Evolutionary conservation across 1,140 invertebrate species (phyloP).

Genomic region (Brachionus koreanus): DNA sequence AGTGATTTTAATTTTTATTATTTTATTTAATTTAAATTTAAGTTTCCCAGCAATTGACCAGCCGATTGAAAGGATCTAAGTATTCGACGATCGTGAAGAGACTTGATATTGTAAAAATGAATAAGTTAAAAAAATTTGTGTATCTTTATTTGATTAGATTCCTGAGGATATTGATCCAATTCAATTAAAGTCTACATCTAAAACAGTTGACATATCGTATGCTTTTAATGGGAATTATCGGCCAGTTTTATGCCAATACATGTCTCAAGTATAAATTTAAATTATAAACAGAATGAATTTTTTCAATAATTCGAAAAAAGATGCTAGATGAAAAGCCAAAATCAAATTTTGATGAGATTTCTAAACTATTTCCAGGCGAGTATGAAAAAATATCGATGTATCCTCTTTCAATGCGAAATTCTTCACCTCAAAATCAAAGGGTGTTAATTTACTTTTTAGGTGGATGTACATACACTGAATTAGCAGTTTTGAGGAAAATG

Average conservation of each 20-base stretch:
- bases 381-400: conserved; percentile 2
- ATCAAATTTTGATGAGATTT: conserved; percentile 33
- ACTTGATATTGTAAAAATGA: conserved; percentile 23
- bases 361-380: conserved; percentile 19
- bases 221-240: conserved; percentile 41
- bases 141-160: not conserved
- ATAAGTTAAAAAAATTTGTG: not conserved
- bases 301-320: not conserved
- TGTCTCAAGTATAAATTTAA: not conserved
- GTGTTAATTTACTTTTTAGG: conserved; percentile 36
- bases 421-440: not conserved
- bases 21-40: no score
- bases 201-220: conserved; percentile 18
- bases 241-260: conserved; percentile 35
- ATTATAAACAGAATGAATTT: not conserved
- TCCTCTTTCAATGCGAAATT: not conserved
- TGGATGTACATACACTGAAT: not conserved
- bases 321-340: conserved; percentile 7
- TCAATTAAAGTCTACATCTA: conserved; percentile 16
- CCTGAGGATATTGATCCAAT: not conserved
- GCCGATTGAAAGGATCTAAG: not conserved
- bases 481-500: conserved; percentile 16
- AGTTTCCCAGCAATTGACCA: conserved; percentile 18
- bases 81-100: not conserved
- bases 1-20: no score